phyloP scores from a whole-genome alignment of 2,113 vertebrate species.

The Cyanoderma ruficeps region DNA sequence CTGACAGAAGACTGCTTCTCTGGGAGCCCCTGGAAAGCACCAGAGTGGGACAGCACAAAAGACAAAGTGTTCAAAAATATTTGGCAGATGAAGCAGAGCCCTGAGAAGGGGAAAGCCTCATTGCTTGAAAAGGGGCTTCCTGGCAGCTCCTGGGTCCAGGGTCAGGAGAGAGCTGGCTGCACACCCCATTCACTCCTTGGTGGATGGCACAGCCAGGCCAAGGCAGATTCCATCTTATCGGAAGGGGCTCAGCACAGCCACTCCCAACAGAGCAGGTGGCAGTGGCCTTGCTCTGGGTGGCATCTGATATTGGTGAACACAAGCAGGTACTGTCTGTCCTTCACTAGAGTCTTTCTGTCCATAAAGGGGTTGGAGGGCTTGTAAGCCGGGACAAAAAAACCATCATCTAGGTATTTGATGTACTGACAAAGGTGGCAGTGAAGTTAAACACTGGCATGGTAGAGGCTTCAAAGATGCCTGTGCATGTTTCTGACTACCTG shows the following conservation, averaged over 20 bases:
- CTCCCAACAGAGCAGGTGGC: background rate
- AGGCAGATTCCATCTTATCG: accelerated
- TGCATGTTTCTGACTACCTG: accelerated
- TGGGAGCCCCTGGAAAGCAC: background rate
- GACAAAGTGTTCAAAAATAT: background rate
- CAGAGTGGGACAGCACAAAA: background rate
- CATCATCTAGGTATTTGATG: accelerated
- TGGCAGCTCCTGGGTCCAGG: background rate
- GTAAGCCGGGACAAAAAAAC: background rate
- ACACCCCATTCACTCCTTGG: accelerated
- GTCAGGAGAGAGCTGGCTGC: background rate
- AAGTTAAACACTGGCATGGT: background rate
- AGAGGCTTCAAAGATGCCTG: background rate
- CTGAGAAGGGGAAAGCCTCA: background rate
- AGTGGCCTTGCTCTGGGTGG: background rate
- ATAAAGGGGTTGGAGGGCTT: background rate
- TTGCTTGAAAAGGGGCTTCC: background rate
- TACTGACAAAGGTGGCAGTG: background rate
- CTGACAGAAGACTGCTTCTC: background rate
- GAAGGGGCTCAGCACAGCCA: background rate
- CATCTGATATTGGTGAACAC: background rate
- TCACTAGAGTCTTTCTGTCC: background rate
- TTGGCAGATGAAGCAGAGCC: background rate
- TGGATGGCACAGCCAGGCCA: background rate
- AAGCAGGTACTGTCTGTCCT: background rate